These are phyloP conservation scores for Garra rufa DNA, from an alignment of 2,113 vertebrate species.

Conservation along the genomic window DNA sequence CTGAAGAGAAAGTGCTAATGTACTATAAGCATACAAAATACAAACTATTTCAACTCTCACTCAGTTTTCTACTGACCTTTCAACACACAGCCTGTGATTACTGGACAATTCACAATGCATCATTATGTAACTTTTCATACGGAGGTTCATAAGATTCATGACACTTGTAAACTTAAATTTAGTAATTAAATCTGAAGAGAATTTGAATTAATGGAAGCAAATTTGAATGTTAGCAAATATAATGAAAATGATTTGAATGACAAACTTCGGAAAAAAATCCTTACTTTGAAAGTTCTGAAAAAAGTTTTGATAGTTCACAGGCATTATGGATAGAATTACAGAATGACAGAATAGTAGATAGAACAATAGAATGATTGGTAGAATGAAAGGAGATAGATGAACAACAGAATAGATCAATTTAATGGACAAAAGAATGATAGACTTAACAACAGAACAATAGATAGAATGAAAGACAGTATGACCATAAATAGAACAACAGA, in stretches of 20 bases:
- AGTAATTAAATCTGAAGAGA: not conserved
- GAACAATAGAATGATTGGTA: not conserved
- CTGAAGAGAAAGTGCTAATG: not conserved
- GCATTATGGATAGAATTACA: not conserved
- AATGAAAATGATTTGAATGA: not conserved
- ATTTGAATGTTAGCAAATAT: not conserved
- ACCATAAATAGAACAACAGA: not conserved
- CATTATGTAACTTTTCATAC: not conserved
- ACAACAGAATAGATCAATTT: too few relatives aligned
- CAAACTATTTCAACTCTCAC: conserved; percentile 4
- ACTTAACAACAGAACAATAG: too few relatives aligned
- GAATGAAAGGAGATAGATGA: too few relatives aligned
- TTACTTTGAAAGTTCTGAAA: not conserved
- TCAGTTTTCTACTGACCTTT: not conserved
- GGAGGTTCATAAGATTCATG: not conserved
- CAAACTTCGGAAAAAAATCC: too few relatives aligned
- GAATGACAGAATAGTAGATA: not conserved
- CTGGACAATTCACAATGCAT: not conserved
- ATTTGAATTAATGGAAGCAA: not conserved
- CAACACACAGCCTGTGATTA: not conserved
- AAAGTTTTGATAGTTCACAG: not conserved
- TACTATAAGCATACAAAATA: not conserved
- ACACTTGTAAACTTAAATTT: not conserved
- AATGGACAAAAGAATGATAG: too few relatives aligned
- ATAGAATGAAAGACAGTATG: too few relatives aligned